Base-by-base conservation (phyloP, 1,140 invertebrate genomes). In the Xylocopa sonorina region DNA sequence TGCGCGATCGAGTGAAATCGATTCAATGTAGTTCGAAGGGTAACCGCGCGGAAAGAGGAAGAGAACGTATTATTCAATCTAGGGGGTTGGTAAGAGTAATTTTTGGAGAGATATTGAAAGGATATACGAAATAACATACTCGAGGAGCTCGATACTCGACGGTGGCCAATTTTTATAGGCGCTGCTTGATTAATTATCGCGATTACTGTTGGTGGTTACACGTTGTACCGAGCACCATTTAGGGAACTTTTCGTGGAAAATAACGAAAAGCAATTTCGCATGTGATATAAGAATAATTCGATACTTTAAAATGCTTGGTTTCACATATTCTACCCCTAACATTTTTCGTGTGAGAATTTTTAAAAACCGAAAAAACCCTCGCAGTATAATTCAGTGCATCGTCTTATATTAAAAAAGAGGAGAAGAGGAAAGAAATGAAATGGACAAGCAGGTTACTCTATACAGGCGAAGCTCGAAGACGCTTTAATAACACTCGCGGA, bases 401-500 rank as follows among this genome's bases (percentile, higher is more conserved):
- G n/a, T n/a, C n/a, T n/a, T n/a, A n/a, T n/a, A n/a, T n/a, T 9
- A 38, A 46, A 46, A 46, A 46, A 46, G 43, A 46, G 12, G 14
- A 38, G 38, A 38, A 38, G 9, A 38, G 38, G 3, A 38, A 38
- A 38, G n/a, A 38, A 38, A 38, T 38, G 9, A 38, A 53, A n/a
- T n/a, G 18, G 38, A 32, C n/a, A 12, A 21, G 18, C 7, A 5
- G 16, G 9, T 53, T 18, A 18, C n/a, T 29, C 18, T 18, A 9
- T 38, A 29, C 10, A 24, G 38, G 57, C 10, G 68, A 71, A 71
- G 68, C 68, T 57, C 16, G 24, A 34, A 24, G 68, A 14, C 51
- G 38, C 51, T 69, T 69, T 69, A 69, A 69, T 55, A 69, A 55
- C 50, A 41, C 67, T 21, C 9, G 18, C 14, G 29, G 67, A 46